Percentiles rank a stretch among this genome's conserved stretches.
phyloP scores from a whole-genome alignment of 2,888 invertebrate species.

The Alviniconcha strummeri region DNA sequence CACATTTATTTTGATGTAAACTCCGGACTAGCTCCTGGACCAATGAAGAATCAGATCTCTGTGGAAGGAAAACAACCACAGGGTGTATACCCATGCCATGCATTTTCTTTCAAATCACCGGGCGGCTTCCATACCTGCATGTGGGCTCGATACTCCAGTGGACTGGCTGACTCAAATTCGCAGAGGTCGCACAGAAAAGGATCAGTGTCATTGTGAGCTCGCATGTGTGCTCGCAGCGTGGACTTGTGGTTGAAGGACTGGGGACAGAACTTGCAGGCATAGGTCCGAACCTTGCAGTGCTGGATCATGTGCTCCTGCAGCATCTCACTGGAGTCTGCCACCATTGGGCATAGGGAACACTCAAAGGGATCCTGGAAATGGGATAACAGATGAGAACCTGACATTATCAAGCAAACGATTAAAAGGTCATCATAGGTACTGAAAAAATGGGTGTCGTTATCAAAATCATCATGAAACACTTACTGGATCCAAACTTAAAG shows the following conservation, averaged over 20 bases:
- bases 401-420: neutral
- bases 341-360: slow-evolving; percentile 69
- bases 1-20: no score
- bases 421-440: neutral
- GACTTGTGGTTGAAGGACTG: slow-evolving; percentile 70
- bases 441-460: neutral
- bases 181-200: slow-evolving; percentile 63
- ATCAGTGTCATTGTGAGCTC: slow-evolving; percentile 65
- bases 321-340: slow-evolving; percentile 63
- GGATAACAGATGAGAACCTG: neutral
- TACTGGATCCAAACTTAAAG: no score
- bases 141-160: slow-evolving; percentile 51
- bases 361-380: slow-evolving; percentile 60
- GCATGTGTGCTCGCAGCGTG: slow-evolving; percentile 71
- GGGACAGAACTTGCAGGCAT: slow-evolving; percentile 68
- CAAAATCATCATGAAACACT: neutral
- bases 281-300: slow-evolving; percentile 70
- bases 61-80: no score
- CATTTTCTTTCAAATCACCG: slow-evolving; percentile 16
- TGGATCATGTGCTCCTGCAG: slow-evolving; percentile 71
- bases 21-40: no score
- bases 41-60: no score
- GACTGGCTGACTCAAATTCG: slow-evolving; percentile 64
- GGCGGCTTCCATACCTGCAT: slow-evolving; percentile 40
- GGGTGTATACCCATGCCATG: no score